Evolutionary conservation across 2,113 vertebrate species (phyloP).

Genomic region (Malurus elegans): DNA sequence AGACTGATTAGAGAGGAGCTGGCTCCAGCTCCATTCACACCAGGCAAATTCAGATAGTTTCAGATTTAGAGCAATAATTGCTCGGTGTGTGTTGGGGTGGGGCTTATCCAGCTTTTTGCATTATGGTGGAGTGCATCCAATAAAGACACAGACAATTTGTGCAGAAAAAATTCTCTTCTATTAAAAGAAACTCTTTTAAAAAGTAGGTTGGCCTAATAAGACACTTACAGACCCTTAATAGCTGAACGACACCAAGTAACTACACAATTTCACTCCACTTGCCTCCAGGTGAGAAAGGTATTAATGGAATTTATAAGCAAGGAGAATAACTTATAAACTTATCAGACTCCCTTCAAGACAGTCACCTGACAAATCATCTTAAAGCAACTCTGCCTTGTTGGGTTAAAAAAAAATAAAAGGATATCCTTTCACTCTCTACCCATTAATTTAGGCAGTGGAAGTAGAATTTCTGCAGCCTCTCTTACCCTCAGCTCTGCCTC

Average conservation of each 20-base stretch:
- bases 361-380: background rate
- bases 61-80: background rate
- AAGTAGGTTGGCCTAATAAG: background rate
- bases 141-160: background rate
- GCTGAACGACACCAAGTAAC: background rate
- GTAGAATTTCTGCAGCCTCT: background rate
- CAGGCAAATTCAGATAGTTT: background rate
- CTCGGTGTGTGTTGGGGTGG: background rate
- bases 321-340: constrained; percentile 9
- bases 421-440: background rate
- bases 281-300: background rate
- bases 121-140: background rate
- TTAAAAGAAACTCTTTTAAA: background rate
- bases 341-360: background rate
- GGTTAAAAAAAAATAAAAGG: background rate
- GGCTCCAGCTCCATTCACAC: background rate
- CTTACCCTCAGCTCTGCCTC: background rate
- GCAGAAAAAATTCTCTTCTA: background rate
- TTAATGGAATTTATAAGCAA: background rate
- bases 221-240: background rate
- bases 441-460: background rate
- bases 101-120: background rate
- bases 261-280: background rate
- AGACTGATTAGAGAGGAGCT: background rate
- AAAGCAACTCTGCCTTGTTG: background rate